Evolutionary conservation across 2,888 invertebrate genomes (phyloP), one percentile per base, ranked within the genome.

Genomic region (Anticlea derivata): DNA sequence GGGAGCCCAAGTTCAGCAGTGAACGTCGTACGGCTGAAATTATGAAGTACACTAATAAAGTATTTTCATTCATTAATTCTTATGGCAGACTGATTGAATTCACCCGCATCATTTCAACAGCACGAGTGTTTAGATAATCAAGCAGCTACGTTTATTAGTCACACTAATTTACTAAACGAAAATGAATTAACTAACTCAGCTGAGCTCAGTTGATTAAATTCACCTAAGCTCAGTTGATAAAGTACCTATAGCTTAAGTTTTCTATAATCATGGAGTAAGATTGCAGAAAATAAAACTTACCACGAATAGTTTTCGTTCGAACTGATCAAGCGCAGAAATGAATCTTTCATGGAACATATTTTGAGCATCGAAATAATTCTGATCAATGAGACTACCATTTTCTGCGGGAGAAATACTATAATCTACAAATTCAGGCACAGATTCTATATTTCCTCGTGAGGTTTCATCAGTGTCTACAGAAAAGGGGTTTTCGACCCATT

Each of bases 271-370:
- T 17, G 17, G 4, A 17, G 17, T 17, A 3, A 17, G 17, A 29
- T 7, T 23, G 23, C 7, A 7, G 4, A 30, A 7, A 11, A 17
- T n/a, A 44, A 53, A 35, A 59, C 72, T 66, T 64, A 79, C 80
- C 67, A 54, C 38, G 54, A 75, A 79, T 56, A 80, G 73, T 46
- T 65, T 68, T 24, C 68, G 64, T 45, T 80, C 73, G 23, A 80
- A 65, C 24, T 57, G 30, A 29, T 76, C 70, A 22, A 80, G 56
- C 5, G 35, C 17, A 11, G 10, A 26, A 37, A 29, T 29, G 0
- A 41, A 35, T 23, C 7, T 7, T 8, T 22, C 7, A 29, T 45
- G 7, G 8, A 33, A 30, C 17, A 7, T 17, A 8, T 8, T 12
- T 45, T 45, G 29, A 1, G 23, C 5, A 22, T 31, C 24, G 6